Percentiles rank a stretch among this genome's conserved stretches.
Conservation (phyloP, 2,797 vertebrate species). For the Mus caroli region DNA sequence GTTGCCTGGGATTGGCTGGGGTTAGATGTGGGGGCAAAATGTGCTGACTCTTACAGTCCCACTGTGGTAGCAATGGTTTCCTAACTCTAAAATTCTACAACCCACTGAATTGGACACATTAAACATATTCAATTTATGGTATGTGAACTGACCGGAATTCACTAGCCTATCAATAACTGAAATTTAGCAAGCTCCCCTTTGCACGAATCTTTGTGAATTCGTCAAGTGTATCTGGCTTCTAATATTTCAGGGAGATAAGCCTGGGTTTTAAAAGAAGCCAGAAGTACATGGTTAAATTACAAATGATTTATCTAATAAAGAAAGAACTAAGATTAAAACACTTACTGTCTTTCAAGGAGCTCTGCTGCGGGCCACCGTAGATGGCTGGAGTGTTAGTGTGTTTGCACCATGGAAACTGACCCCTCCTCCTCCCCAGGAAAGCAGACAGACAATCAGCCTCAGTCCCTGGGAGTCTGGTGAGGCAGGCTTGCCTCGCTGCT, state of each 20-base stretch:
- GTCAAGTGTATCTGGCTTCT: not conserved
- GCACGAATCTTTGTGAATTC: not conserved
- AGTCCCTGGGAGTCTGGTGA: not conserved
- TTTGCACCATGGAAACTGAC: constrained; percentile 73
- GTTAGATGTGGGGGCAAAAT: not conserved
- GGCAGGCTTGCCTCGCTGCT: not conserved
- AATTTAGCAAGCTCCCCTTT: constrained; percentile 14
- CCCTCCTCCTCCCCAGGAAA: constrained; percentile 54
- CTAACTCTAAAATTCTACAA: constrained; percentile 34
- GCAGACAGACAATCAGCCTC: not conserved
- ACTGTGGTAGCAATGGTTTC: not conserved
- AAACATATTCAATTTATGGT: not conserved
- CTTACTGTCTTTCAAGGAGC: constrained; percentile 51
- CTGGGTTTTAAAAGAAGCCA: not conserved
- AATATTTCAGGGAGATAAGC: not conserved
- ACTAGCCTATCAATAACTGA: not conserved
- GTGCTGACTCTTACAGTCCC: constrained; percentile 19
- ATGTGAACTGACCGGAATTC: not conserved
- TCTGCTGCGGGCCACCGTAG: not conserved
- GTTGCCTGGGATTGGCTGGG: not conserved
- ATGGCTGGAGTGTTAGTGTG: constrained; percentile 50
- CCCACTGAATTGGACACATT: not conserved
- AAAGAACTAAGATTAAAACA: constrained; percentile 27
- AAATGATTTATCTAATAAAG: not conserved
- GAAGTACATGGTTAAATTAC: not conserved